Percentiles rank a stretch among this genome's conserved stretches.
Evolutionary conservation across 2,888 invertebrate species (phyloP).

Genomic region (Ophion costatus): DNA sequence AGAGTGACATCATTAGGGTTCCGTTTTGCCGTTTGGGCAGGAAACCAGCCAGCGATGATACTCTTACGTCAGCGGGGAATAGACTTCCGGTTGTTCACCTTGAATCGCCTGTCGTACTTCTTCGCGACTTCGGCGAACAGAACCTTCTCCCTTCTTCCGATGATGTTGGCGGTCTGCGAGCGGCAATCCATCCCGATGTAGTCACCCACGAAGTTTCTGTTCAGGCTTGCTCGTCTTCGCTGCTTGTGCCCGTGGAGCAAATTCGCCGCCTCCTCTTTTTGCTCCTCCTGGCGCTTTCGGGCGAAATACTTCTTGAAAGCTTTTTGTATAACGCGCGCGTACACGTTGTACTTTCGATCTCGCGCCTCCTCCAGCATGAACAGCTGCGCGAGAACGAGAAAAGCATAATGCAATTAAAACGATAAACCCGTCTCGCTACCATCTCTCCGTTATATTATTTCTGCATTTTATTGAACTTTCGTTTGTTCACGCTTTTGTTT

Average conservation of each 20-base stretch:
- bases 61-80: constrained; percentile 2
- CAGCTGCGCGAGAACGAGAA: constrained; percentile 83
- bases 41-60: background rate
- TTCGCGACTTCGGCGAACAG: constrained; percentile 87
- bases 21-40: too few relatives aligned
- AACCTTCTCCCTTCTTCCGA: constrained; percentile 87
- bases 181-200: constrained; percentile 88
- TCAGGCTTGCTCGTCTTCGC: constrained; percentile 86
- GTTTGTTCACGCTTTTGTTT: background rate
- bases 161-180: constrained; percentile 85
- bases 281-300: constrained; percentile 85
- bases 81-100: constrained; percentile 82
- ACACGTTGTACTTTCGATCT: constrained; percentile 88
- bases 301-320: constrained; percentile 88
- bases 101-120: constrained; percentile 88
- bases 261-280: constrained; percentile 85
- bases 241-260: constrained; percentile 86
- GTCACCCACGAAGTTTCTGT: constrained; percentile 88
- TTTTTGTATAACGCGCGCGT: constrained; percentile 88
- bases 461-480: background rate
- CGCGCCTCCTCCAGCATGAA: constrained; percentile 88
- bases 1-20: too few relatives aligned
- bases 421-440: background rate
- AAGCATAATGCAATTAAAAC: constrained; percentile 11
- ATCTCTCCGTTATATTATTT: background rate